A percentile compares a stretch with the other conserved stretches of the same genome.
Conservation (phyloP, 2,797 vertebrate genomes). For the Pantherophis vulpinus region DNA sequence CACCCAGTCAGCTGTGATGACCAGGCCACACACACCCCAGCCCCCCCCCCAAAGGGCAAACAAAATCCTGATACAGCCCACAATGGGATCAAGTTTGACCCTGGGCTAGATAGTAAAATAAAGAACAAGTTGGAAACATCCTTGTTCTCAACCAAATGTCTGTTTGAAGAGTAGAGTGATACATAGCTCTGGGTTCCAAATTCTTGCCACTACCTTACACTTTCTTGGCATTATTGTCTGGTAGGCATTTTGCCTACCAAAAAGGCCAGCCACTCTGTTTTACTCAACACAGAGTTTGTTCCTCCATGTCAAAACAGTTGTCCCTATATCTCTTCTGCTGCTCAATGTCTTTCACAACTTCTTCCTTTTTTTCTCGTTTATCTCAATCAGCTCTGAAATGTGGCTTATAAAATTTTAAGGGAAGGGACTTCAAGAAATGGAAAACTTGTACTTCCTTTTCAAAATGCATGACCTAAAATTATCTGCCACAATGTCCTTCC, state of each 20-base stretch:
- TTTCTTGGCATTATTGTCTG: neutral
- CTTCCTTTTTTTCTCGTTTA: neutral
- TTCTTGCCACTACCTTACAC: neutral
- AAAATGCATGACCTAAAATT: neutral
- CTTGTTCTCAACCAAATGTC: neutral
- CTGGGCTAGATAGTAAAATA: neutral
- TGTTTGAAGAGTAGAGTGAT: neutral
- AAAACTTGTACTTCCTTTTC: neutral
- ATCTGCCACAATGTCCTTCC: too few relatives aligned
- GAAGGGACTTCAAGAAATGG: neutral
- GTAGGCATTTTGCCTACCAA: neutral
- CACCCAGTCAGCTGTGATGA: too few relatives aligned
- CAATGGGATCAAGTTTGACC: too few relatives aligned
- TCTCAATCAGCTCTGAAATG: neutral
- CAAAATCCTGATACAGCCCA: too few relatives aligned
- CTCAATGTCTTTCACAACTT: neutral
- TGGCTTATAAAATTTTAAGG: neutral
- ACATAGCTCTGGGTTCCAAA: neutral
- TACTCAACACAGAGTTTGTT: too few relatives aligned
- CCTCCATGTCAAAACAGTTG: neutral
- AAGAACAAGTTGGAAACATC: neutral
- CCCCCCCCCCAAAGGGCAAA: too few relatives aligned
- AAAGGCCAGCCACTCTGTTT: neutral
- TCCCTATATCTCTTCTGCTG: neutral
- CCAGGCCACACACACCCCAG: fast-evolving